Evolutionary conservation across 1,140 invertebrate genomes (phyloP).

Genomic region (Ostrea denselamellosa): DNA sequence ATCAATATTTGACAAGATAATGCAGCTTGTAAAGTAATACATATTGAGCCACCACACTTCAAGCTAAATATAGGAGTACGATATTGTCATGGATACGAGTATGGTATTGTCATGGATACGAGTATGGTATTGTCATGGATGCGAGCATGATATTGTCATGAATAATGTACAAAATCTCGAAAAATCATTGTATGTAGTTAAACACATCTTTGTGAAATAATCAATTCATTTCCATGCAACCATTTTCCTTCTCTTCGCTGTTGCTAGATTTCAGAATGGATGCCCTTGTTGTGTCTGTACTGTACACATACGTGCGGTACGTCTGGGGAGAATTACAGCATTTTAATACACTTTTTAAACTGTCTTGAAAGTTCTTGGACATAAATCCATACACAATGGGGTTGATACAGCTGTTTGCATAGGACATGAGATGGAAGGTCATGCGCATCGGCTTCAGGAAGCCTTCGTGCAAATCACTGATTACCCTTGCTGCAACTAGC

Average conservation of each 20-base stretch:
- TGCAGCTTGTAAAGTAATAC: too few relatives aligned
- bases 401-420: slow-evolving; percentile 85
- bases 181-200: too few relatives aligned
- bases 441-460: slow-evolving; percentile 83
- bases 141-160: too few relatives aligned
- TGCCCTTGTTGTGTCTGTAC: slow-evolving; percentile 46
- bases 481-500: slow-evolving; percentile 81
- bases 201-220: background rate
- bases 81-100: too few relatives aligned
- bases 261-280: slow-evolving; percentile 57
- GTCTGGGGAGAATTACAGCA: slow-evolving; percentile 43
- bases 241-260: slow-evolving; percentile 54
- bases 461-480: slow-evolving; percentile 80
- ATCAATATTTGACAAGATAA: too few relatives aligned
- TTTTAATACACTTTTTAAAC: slow-evolving; percentile 53
- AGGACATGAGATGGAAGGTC: slow-evolving; percentile 83
- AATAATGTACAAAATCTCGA: too few relatives aligned
- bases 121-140: too few relatives aligned
- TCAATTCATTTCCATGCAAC: slow-evolving; percentile 20
- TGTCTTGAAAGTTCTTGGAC: slow-evolving; percentile 82
- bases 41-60: too few relatives aligned
- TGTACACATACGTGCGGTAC: slow-evolving; percentile 23
- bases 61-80: too few relatives aligned
- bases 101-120: too few relatives aligned
- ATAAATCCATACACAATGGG: slow-evolving; percentile 90